phyloP scores from a whole-genome alignment of 37 sponge, comb jelly and placozoan genomes.

The Aplysina aerophoba region DNA sequence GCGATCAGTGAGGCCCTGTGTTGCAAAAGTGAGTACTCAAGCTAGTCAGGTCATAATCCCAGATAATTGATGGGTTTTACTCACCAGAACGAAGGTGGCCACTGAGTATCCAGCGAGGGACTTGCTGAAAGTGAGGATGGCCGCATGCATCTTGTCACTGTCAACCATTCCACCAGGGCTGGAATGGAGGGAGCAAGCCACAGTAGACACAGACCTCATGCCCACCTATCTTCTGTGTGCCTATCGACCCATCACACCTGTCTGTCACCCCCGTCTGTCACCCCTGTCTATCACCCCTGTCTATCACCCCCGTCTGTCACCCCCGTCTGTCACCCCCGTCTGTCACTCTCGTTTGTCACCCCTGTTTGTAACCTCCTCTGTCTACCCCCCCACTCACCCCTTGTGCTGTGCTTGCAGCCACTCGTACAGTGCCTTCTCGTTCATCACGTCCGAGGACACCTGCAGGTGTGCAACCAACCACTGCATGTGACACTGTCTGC shows the following conservation, averaged over 20 bases:
- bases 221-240: too few species aligned
- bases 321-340: too few species aligned
- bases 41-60: background rate
- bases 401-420: conserved; percentile 75
- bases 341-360: conserved; percentile 49
- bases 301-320: background rate
- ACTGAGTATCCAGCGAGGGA: conserved; percentile 96
- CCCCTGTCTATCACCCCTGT: conserved; percentile 35
- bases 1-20: conserved; percentile 87
- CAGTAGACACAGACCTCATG: background rate
- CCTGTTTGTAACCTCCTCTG: background rate
- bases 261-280: too few species aligned
- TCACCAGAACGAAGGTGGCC: conserved; percentile 86
- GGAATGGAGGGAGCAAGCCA: background rate
- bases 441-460: conserved; percentile 52
- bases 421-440: conserved; percentile 58
- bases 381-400: conserved; percentile 33
- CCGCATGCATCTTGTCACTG: conserved; percentile 61
- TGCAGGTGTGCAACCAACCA: background rate
- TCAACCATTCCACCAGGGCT: conserved; percentile 72
- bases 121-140: conserved; percentile 67
- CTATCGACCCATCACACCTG: too few species aligned
- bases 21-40: background rate
- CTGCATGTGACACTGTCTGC: background rate
- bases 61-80: background rate